These are phyloP conservation scores for Pristionchus entomophagus DNA, from an alignment of 2,888 invertebrate genomes.

Conservation along the genomic window DNA sequence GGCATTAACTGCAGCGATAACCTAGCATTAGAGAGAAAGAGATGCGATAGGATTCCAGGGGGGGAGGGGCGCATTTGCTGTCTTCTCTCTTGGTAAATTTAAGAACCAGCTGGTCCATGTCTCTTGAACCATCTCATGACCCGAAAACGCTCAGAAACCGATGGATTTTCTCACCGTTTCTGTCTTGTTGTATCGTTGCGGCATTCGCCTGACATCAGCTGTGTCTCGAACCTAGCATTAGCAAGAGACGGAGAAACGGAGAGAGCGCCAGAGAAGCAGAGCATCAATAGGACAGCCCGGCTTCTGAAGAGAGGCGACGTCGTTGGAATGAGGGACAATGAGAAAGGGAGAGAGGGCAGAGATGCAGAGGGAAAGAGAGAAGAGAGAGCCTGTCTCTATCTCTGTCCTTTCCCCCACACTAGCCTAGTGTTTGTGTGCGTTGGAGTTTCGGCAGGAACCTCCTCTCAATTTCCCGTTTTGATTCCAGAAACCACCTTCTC, in stretches of 20 bases:
- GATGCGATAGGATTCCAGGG: background rate
- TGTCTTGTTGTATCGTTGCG: too few relatives aligned
- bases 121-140: too few relatives aligned
- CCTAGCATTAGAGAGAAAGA: background rate
- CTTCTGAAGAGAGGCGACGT: background rate
- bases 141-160: too few relatives aligned
- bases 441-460: background rate
- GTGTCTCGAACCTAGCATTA: background rate
- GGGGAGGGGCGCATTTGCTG: too few relatives aligned
- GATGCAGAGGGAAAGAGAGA: background rate
- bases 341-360: background rate
- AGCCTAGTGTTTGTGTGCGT: conserved; percentile 12
- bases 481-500: background rate
- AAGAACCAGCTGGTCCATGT: too few relatives aligned
- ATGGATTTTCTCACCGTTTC: too few relatives aligned
- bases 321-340: background rate
- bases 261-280: background rate
- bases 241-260: background rate
- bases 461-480: background rate
- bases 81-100: too few relatives aligned
- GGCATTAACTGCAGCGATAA: too few relatives aligned
- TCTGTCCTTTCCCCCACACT: conserved; percentile 15
- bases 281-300: background rate
- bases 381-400: background rate
- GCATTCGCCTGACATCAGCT: too few relatives aligned